Conservation (phyloP, 2,113 vertebrate species). For the Aptenodytes forsteri region DNA sequence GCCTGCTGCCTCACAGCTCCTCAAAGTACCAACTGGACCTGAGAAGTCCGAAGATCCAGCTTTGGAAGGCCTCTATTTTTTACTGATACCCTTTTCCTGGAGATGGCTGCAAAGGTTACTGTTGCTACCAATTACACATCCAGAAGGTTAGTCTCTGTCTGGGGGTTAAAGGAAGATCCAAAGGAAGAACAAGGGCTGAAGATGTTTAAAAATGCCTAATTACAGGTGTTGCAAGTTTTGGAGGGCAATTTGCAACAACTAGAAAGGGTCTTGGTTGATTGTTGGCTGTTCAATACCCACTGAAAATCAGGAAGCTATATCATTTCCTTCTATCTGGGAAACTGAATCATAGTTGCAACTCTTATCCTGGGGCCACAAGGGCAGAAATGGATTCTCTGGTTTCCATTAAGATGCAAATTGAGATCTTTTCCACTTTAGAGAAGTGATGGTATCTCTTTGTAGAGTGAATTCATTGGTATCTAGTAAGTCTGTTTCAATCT, state of each 20-base stretch:
- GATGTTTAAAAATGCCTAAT: background rate
- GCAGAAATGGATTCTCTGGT: slow-evolving; percentile 45
- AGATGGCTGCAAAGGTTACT: background rate
- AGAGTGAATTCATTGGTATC: slow-evolving; percentile 24
- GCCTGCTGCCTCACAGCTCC: background rate
- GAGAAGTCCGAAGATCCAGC: background rate
- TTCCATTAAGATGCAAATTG: slow-evolving; percentile 65
- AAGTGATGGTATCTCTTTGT: slow-evolving; percentile 46
- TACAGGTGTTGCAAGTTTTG: background rate
- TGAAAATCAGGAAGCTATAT: background rate
- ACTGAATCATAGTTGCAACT: background rate
- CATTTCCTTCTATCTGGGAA: slow-evolving; percentile 14
- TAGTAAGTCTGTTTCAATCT: slow-evolving; percentile 3
- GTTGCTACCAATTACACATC: background rate
- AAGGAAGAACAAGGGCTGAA: background rate
- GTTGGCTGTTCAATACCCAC: background rate
- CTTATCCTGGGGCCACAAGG: slow-evolving; percentile 3
- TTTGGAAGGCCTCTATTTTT: background rate
- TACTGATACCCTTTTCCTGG: background rate
- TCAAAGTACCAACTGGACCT: background rate
- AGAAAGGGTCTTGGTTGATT: background rate
- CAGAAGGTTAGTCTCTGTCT: background rate
- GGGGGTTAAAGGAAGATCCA: background rate
- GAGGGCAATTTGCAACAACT: background rate
- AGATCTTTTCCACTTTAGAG: slow-evolving; percentile 48